phyloP scores from a whole-genome alignment of 53 echinoderm and acorn worm genomes.

The Holothuria scabra region DNA sequence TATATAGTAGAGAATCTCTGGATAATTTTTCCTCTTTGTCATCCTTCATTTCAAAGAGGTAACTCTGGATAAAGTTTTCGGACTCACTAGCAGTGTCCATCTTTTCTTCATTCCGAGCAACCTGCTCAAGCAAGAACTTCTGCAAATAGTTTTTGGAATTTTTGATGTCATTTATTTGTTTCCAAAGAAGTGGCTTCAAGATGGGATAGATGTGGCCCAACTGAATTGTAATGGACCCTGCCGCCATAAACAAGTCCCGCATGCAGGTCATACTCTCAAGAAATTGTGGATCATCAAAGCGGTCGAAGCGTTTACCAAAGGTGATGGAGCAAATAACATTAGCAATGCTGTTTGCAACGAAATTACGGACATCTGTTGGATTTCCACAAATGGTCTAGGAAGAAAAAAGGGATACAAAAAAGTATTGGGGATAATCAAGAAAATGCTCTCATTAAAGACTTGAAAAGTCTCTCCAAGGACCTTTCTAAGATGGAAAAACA shows the following conservation, averaged over 20 bases:
- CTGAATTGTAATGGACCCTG: too few relatives aligned
- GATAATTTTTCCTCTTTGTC: background rate
- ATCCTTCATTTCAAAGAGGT: background rate
- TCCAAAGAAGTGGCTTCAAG: too few relatives aligned
- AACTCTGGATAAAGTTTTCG: constrained; percentile 42
- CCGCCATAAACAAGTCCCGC: too few relatives aligned
- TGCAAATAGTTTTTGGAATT: too few relatives aligned
- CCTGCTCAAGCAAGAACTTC: constrained; percentile 18
- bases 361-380: background rate
- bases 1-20: background rate
- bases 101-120: constrained; percentile 34
- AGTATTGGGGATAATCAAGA: too few relatives aligned
- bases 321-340: constrained; percentile 35
- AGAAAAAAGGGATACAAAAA: too few relatives aligned
- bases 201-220: too few relatives aligned
- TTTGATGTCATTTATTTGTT: too few relatives aligned
- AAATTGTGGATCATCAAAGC: constrained; percentile 15
- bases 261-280: background rate
- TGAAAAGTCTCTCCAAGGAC: too few relatives aligned
- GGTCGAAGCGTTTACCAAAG: constrained; percentile 21
- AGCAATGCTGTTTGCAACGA: constrained; percentile 17
- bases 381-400: background rate
- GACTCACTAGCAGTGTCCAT: constrained; percentile 40
- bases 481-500: too few relatives aligned
- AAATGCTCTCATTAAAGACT: too few relatives aligned